Base-by-base conservation (phyloP, 2,797 vertebrate species). In the Diplodus puntazzo region DNA sequence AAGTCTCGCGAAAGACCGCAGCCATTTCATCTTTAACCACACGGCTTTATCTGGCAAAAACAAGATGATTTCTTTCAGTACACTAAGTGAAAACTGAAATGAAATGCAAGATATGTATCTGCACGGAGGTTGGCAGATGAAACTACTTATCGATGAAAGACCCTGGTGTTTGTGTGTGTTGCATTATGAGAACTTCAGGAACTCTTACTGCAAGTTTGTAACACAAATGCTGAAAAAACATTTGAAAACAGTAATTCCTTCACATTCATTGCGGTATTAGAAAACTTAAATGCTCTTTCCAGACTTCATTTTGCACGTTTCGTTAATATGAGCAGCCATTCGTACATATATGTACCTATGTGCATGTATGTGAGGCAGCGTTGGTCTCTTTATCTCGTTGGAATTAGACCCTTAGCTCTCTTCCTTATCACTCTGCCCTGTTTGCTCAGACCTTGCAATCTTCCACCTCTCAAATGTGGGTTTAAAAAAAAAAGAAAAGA, bases 361-460 rank as follows among this genome's bases (percentile, higher is more conserved):
- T 68, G 42, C 20, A 62, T 81, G 65, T 76, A 53, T 83, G 64
- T 67, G 69, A 69, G 82, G 73, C n/a, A 4, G 55, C 66, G 73
- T 69, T 67, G 70, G 75, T 84, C 82, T 80, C 86, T 91, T 94
- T 94, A 95, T 95, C 94, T 92, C 30, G 73, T 84, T 95, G 95
- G 95, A 96, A 92, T 96, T 96, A 90, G 95, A 95, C 95, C 95
- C 92, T 94, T 90, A 77, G 89, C 87, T 83, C 88, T 74, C n/a
- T 18, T 82, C 80, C 92, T 96, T 95, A 96, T 96, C 95, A 77
- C 82, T 73, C 54, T 61, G 77, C 81, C 59, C 71, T 95, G 92
- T 95, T 96, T 96, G 92, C 83, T 93, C 89, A 93, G 93, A 90
- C 93, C 90, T 91, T 65, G 87, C 93, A 92, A 92, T 94, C 90